Evolutionary conservation across 2,888 invertebrate genomes (phyloP).

Genomic region (Drosophila hamatofila): DNA sequence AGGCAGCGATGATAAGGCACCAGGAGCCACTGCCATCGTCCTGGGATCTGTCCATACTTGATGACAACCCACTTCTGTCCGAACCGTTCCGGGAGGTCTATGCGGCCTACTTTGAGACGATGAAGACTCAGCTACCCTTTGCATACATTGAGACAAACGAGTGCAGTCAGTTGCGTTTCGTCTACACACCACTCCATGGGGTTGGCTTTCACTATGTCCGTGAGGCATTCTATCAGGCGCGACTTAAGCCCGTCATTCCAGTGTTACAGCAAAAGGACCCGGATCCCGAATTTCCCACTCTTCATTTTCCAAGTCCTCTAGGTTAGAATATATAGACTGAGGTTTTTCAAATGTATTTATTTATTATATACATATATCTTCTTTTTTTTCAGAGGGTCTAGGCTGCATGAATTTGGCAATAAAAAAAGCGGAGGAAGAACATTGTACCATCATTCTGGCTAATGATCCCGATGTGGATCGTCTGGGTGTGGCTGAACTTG

Average conservation of each 20-base stretch:
- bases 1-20: slow-evolving; percentile 91
- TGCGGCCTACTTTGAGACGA: slow-evolving; percentile 88
- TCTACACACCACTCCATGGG: slow-evolving; percentile 99
- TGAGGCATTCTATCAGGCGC: slow-evolving; percentile 91
- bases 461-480: slow-evolving; percentile 99
- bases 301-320: slow-evolving; percentile 98
- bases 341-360: background rate
- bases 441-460: slow-evolving; percentile 92
- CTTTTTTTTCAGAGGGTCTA: slow-evolving; percentile 88
- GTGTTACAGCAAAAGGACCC: slow-evolving; percentile 91
- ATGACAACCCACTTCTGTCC: slow-evolving; percentile 86
- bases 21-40: slow-evolving; percentile 91
- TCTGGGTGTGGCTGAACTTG: slow-evolving; percentile 96
- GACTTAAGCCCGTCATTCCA: slow-evolving; percentile 87
- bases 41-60: slow-evolving; percentile 90
- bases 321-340: slow-evolving; percentile 29
- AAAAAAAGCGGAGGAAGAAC: slow-evolving; percentile 90
- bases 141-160: slow-evolving; percentile 87
- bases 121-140: slow-evolving; percentile 87
- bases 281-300: slow-evolving; percentile 98
- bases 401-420: slow-evolving; percentile 91
- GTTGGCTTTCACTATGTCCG: slow-evolving; percentile 94
- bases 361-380: background rate
- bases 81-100: slow-evolving; percentile 91
- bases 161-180: slow-evolving; percentile 88